phyloP scores from a whole-genome alignment of 2,113 vertebrate genomes.

The Anthoscopus minutus region DNA sequence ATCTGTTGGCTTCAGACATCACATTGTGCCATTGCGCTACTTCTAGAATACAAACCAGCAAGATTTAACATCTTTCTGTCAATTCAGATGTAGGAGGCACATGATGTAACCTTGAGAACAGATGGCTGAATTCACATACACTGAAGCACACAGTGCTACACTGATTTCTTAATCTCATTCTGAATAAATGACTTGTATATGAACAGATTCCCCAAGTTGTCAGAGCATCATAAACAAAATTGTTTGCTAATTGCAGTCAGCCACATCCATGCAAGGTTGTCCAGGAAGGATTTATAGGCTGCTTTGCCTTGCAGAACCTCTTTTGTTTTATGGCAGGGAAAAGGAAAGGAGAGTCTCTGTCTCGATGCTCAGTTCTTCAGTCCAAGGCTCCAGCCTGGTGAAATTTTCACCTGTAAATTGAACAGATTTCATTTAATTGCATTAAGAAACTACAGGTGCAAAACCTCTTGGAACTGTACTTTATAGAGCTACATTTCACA shows the following conservation, averaged over 20 bases:
- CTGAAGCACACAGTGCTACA: slow-evolving; percentile 10
- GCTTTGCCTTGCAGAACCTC: neutral
- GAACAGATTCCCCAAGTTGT: slow-evolving; percentile 41
- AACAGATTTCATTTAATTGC: neutral
- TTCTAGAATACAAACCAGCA: neutral
- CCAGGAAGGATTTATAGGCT: slow-evolving; percentile 15
- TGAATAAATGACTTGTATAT: slow-evolving; percentile 51
- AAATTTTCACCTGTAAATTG: neutral
- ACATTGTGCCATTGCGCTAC: neutral
- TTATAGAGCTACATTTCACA: neutral
- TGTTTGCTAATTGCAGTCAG: slow-evolving; percentile 45
- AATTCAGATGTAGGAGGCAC: slow-evolving; percentile 6
- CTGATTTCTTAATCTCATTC: slow-evolving; percentile 59
- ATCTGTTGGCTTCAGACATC: neutral
- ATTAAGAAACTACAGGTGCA: neutral
- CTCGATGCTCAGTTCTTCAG: neutral
- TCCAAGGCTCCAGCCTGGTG: neutral
- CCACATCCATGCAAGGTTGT: slow-evolving; percentile 2
- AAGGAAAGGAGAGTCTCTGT: neutral
- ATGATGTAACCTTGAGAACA: slow-evolving; percentile 28
- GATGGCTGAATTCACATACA: slow-evolving; percentile 45
- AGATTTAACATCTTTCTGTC: slow-evolving; percentile 44
- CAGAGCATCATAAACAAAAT: slow-evolving; percentile 48
- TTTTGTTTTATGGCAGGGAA: neutral
- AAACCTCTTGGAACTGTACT: neutral